Conservation (phyloP, 2,888 invertebrate species). For the Portevinia maculata region DNA sequence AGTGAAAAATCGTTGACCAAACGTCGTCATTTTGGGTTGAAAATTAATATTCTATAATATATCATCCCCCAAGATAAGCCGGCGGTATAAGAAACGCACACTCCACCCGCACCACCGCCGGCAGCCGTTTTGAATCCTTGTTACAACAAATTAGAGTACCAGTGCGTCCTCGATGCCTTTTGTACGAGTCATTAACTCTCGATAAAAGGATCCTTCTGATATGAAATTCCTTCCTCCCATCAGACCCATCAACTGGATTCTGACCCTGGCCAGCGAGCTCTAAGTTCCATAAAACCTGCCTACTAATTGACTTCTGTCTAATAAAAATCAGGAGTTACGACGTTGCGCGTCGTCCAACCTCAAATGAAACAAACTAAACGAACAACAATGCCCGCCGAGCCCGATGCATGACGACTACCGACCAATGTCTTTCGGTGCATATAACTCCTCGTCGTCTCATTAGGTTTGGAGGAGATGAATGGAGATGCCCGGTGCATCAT, state of each 20-base stretch:
- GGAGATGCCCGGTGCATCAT: slow-evolving; percentile 59
- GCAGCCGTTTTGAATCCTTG: slow-evolving; percentile 34
- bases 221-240: slow-evolving; percentile 19
- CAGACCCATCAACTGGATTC: slow-evolving; percentile 33
- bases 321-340: slow-evolving; percentile 70
- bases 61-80: slow-evolving; percentile 66
- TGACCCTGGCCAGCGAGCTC: slow-evolving; percentile 26
- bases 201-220: slow-evolving; percentile 38
- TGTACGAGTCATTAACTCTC: slow-evolving; percentile 69
- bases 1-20: slow-evolving; percentile 72
- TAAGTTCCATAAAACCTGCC: slow-evolving; percentile 58
- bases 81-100: slow-evolving; percentile 10
- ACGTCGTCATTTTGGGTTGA: slow-evolving; percentile 44
- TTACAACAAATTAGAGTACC: slow-evolving; percentile 36
- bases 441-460: slow-evolving; percentile 63
- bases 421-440: slow-evolving; percentile 6
- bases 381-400: slow-evolving; percentile 39
- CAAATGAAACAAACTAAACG: slow-evolving; percentile 29
- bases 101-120: not conserved
- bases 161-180: slow-evolving; percentile 26
- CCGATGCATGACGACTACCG: slow-evolving; percentile 11
- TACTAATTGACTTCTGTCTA: slow-evolving; percentile 73
- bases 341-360: slow-evolving; percentile 35
- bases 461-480: slow-evolving; percentile 68
- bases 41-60: slow-evolving; percentile 68